Conservation (phyloP, 2,888 invertebrate species). For the Tricholauxania praeusta region DNA sequence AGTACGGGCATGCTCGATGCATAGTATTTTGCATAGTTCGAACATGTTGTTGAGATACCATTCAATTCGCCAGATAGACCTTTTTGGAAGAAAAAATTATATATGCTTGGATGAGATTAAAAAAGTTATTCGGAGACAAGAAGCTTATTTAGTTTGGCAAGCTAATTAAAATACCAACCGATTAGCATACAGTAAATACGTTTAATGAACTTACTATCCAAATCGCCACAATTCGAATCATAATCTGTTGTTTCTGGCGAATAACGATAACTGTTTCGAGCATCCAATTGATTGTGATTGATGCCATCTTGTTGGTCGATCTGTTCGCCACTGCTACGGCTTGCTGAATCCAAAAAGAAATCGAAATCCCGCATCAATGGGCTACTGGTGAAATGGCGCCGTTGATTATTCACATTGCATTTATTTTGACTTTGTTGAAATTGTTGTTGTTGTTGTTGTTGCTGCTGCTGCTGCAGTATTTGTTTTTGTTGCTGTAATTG, state of each 20-base stretch:
- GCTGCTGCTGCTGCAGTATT: conserved; percentile 40
- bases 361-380: conserved; percentile 66
- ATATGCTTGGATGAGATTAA: too few species aligned
- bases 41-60: conserved; percentile 72
- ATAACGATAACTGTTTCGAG: conserved; percentile 79
- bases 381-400: conserved; percentile 60
- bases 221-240: conserved; percentile 86
- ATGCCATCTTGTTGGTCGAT: conserved; percentile 66
- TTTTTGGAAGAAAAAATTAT: conserved; percentile 44
- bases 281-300: conserved; percentile 66
- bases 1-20: conserved; percentile 89
- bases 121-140: too few species aligned
- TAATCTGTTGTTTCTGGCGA: conserved; percentile 95
- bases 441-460: conserved; percentile 50
- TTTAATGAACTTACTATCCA: conserved; percentile 82
- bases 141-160: too few species aligned
- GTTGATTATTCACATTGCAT: conserved; percentile 44
- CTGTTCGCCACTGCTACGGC: conserved; percentile 67
- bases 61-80: conserved; percentile 70
- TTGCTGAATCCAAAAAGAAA: conserved; percentile 67
- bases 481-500: conserved; percentile 46
- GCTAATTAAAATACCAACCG: conserved; percentile 71
- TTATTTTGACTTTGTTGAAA: conserved; percentile 43
- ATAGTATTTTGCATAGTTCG: conserved; percentile 76
- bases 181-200: conserved; percentile 87